Evolutionary conservation across 92 coral and sea anemone genomes (phyloP), one percentile per base, ranked within the genome.

Genomic region (Micromussa lordhowensis): DNA sequence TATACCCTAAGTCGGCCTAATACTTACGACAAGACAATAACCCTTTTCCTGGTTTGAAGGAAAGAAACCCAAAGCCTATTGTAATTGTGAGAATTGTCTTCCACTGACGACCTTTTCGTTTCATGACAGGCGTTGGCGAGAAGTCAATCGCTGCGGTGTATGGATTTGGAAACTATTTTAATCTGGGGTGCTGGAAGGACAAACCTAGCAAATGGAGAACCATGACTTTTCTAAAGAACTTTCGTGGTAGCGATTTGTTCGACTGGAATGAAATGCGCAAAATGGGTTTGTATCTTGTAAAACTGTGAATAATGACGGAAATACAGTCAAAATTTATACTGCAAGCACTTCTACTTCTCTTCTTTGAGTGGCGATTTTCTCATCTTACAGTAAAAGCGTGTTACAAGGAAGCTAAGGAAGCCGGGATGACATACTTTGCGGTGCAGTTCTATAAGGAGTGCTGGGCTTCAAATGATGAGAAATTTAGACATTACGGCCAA

Each of bases 371-470:
- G 40, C 64, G 14, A 59, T 31, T 18, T 78, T 66, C n/a, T 72
- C n/a, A n/a, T n/a, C 1, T 86, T 71, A 16, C 54, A 95, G 98
- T 95, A 57, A 79, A 44, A 13, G 78, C 73, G 18, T 95, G 98
- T 81, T 95, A 95, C 83, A 26, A 91, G 17, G 81, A 85, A 10
- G 96, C 98, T 1, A 93, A 90, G 78, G 78, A 61, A 21, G 88
- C 78, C 14, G 92, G 90, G 21, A 93, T 77, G 77, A 82, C 31
- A 28, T 96, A 91, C 89, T 96, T 96, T 51, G 97, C 93, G 9
- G 83, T 96, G 73, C 98, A 96, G 88, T 96, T 96, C 90, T 96
- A 94, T 66, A 97, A 96, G 49, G 98, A 96, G 91, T 96, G 98
- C 31, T 96, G 98, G 98, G 98, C 86, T 10, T 88, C 96, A 0